These are phyloP conservation scores for Achatina immaculata DNA, from an alignment of 1,140 invertebrate species.

Conservation along the genomic window DNA sequence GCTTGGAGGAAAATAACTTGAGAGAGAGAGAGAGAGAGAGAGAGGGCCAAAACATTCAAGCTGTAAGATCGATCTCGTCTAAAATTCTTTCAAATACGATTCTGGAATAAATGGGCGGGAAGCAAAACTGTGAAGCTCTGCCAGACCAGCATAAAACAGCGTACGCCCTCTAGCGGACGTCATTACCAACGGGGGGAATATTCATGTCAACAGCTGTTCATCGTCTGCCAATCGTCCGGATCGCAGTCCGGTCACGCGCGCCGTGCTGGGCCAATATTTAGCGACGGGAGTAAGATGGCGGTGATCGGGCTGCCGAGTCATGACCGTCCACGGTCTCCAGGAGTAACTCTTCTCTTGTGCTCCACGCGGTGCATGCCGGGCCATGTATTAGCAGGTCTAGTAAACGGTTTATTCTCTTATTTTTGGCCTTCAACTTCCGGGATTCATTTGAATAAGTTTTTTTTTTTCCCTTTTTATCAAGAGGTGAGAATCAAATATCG, in stretches of 20 bases:
- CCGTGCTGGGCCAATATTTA: conserved; percentile 21
- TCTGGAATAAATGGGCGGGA: no score
- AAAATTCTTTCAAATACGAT: no score
- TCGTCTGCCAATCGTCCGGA: conserved; percentile 3
- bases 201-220: conserved; percentile 33
- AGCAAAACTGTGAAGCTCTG: no score
- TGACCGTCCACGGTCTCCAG: neutral
- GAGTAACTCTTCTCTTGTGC: neutral
- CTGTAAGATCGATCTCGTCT: no score
- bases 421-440: neutral
- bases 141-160: conserved; percentile 16
- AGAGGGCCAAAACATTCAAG: no score
- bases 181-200: conserved; percentile 26
- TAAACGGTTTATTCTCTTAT: neutral
- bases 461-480: no score
- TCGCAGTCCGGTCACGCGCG: conserved; percentile 23
- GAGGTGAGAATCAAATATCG: neutral
- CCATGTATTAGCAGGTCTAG: conserved; percentile 28
- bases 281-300: neutral
- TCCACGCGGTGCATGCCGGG: conserved; percentile 3
- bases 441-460: neutral
- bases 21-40: no score
- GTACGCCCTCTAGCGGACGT: conserved; percentile 17
- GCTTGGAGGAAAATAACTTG: no score
- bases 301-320: neutral